Base-by-base conservation (phyloP, 1,140 invertebrate species). In the Lasioglossum baleicum region DNA sequence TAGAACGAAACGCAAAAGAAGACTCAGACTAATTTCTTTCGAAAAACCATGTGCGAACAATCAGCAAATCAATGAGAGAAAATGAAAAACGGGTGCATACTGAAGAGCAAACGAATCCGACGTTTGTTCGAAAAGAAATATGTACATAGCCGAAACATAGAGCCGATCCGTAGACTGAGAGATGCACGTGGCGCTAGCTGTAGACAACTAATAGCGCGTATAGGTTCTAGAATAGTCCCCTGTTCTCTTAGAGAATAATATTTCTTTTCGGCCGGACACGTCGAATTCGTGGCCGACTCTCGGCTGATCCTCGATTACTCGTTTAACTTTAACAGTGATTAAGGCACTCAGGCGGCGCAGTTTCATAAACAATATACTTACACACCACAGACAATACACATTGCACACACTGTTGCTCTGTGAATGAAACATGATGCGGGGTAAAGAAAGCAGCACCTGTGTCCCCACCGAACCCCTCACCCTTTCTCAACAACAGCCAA, bases 301-400 rank as follows among this genome's bases (percentile, higher is more conserved):
- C 56, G 56, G 56, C 56, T 20, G n/a, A n/a, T 58, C 51, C 13
- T 58, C 56, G 17, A n/a, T n/a, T 17, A 6, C 51, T 53, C 13
- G 6, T 1, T 53, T n/a, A 7, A 20, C 3, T n/a, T 35, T 35
- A 35, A 17, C 56, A 8, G 17, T 74, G 31, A 65, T 51, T 22
- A 42, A 75, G 66, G 68, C 65, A 56, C 58, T 73, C 56, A 80
- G 51, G 40, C 67, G n/a, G 65, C 17, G 66, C 26, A 7, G 64
- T 58, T 60, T 60, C 53, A 79, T 70, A 35, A 35, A 73, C 82
- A 82, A 78, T 71, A 75, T 79, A 68, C 53, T 78, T 80, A 85
- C 83, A 85, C 85, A 86, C 84, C 84, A 87, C 85, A 86, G 86
- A 87, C 85, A 86, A 87, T 87, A 87, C 78, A 87, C 85, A 87